phyloP scores from a whole-genome alignment of 2,113 vertebrate species.

The Myrmecophaga tridactyla region DNA sequence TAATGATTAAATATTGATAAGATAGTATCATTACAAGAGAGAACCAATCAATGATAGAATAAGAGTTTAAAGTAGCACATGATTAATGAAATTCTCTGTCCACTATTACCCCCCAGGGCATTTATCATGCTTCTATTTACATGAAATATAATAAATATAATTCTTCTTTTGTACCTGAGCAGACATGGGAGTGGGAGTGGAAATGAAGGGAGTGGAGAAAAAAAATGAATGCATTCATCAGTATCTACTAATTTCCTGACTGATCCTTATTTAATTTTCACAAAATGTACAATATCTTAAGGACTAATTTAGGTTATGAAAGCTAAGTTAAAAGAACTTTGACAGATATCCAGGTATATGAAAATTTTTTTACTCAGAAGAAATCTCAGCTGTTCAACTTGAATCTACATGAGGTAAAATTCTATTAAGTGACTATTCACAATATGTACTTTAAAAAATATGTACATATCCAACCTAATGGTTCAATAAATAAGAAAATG shows the following conservation, averaged over 20 bases:
- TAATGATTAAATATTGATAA: background rate
- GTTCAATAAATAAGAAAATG: background rate
- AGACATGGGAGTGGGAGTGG: background rate
- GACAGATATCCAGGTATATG: background rate
- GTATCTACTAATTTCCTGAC: conserved; percentile 7
- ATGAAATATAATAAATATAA: background rate
- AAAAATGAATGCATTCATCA: background rate
- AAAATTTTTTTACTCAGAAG: background rate
- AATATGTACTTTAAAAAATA: background rate
- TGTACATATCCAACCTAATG: background rate
- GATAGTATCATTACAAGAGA: conserved; percentile 20
- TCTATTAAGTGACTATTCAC: background rate
- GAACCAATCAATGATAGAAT: background rate
- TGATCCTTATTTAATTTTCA: background rate
- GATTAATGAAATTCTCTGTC: conserved; percentile 51
- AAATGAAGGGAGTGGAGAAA: background rate
- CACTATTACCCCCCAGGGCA: background rate
- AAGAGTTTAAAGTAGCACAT: background rate
- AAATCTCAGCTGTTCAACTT: conserved; percentile 16
- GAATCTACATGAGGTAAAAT: background rate
- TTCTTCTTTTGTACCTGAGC: background rate
- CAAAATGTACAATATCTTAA: background rate
- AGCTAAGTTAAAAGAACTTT: background rate
- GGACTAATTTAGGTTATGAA: conserved; percentile 34
- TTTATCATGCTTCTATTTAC: background rate